phyloP scores from a whole-genome alignment of 2,797 vertebrate species.

The Leuciscus waleckii region DNA sequence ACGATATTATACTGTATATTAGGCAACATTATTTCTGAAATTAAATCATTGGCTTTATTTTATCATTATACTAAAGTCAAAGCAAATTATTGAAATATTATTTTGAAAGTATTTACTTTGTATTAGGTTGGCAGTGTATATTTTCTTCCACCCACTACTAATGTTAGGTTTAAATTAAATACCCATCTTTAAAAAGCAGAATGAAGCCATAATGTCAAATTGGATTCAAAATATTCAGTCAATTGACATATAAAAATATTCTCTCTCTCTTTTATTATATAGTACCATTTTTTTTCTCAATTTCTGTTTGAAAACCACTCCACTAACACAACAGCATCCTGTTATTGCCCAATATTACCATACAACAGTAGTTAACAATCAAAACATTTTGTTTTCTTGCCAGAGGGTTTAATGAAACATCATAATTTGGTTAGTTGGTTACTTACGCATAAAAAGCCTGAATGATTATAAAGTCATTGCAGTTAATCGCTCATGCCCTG shows the following conservation, averaged over 20 bases:
- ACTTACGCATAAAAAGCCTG: slow-evolving; percentile 34
- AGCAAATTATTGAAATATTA: background rate
- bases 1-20: background rate
- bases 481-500: slow-evolving; percentile 31
- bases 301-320: background rate
- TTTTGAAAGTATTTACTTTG: background rate
- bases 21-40: background rate
- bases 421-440: slow-evolving; percentile 25
- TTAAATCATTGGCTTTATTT: background rate
- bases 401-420: slow-evolving; percentile 48
- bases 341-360: slow-evolving; percentile 4
- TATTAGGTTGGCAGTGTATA: background rate
- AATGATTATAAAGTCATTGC: slow-evolving; percentile 28
- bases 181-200: background rate
- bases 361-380: background rate
- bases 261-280: background rate
- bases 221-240: background rate
- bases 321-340: background rate
- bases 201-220: background rate
- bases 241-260: background rate
- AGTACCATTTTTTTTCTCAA: background rate
- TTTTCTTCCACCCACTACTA: background rate
- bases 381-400: slow-evolving; percentile 18
- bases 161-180: background rate
- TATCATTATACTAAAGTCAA: background rate